A percentile compares a stretch with the other conserved stretches of the same genome.
phyloP scores from a whole-genome alignment of 2,113 vertebrate genomes.

The Stigmatopora argus region DNA sequence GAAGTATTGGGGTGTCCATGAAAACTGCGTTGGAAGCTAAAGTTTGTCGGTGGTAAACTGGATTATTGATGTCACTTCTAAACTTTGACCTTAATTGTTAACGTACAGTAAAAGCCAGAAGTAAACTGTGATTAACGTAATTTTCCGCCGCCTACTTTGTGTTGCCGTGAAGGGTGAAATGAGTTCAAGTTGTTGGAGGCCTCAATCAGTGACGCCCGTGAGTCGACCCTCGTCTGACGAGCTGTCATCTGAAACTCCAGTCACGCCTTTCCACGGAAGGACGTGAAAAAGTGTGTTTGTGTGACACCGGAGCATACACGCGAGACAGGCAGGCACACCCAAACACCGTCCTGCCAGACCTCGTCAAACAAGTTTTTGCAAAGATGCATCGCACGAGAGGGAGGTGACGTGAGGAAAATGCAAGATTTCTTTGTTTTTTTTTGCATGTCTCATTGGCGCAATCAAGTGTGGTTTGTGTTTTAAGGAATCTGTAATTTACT shows the following conservation, averaged over 20 bases:
- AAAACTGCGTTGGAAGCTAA: slow-evolving; percentile 3
- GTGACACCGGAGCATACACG: slow-evolving; percentile 39
- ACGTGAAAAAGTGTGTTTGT: slow-evolving; percentile 60
- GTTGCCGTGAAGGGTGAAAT: neutral
- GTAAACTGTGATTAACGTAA: slow-evolving; percentile 12
- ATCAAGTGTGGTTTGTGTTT: slow-evolving; percentile 12
- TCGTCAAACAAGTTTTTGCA: slow-evolving; percentile 73
- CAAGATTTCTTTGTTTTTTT: slow-evolving; percentile 6
- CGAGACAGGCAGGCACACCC: slow-evolving; percentile 56
- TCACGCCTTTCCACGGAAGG: slow-evolving; percentile 37
- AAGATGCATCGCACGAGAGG: slow-evolving; percentile 28
- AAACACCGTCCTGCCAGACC: slow-evolving; percentile 58
- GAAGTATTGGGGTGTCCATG: neutral
- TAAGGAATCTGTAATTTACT: slow-evolving; percentile 18
- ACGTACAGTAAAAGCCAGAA: slow-evolving; percentile 4
- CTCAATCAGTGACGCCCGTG: slow-evolving; percentile 29
- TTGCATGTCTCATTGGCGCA: slow-evolving; percentile 12
- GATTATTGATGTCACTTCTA: slow-evolving; percentile 23
- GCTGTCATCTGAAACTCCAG: slow-evolving; percentile 46
- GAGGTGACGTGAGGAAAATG: slow-evolving; percentile 21
- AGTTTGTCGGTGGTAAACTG: slow-evolving; percentile 20
- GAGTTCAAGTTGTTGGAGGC: slow-evolving; percentile 6
- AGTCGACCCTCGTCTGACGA: slow-evolving; percentile 22
- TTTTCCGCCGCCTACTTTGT: slow-evolving; percentile 9
- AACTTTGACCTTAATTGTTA: slow-evolving; percentile 25